Percentiles rank a stretch among this genome's conserved stretches.
These are phyloP conservation scores for Diadromus collaris DNA, from an alignment of 2,888 invertebrate genomes.

Conservation along the genomic window DNA sequence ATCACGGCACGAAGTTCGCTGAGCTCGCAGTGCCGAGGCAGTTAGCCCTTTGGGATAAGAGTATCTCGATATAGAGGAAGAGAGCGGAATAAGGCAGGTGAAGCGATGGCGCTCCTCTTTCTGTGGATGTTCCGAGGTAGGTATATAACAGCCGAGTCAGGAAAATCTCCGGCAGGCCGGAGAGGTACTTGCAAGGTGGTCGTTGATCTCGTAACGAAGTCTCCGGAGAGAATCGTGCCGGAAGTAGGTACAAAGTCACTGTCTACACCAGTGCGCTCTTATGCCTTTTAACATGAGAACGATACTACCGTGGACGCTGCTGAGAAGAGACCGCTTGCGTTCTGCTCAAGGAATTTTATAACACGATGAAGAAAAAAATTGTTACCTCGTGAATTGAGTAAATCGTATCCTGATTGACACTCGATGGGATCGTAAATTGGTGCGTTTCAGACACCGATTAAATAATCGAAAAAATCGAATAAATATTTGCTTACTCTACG, in stretches of 20 bases:
- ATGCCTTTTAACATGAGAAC: conserved; percentile 34
- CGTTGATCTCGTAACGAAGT: conserved; percentile 54
- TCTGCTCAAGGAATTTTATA: background rate
- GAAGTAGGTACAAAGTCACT: conserved; percentile 41
- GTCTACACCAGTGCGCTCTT: conserved; percentile 14
- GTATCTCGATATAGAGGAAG: conserved; percentile 6
- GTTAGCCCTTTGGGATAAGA: conserved; percentile 34
- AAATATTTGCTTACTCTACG: background rate
- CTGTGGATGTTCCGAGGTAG: conserved; percentile 12
- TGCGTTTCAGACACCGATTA: background rate
- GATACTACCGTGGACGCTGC: conserved; percentile 6
- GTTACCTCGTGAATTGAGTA: background rate
- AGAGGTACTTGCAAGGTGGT: conserved; percentile 38
- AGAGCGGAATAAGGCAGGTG: conserved; percentile 24
- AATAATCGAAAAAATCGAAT: background rate
- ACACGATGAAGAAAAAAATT: background rate
- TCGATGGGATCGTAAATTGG: background rate
- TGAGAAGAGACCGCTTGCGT: background rate
- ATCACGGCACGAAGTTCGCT: conserved; percentile 24
- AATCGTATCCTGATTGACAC: background rate
- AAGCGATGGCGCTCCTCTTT: conserved; percentile 1
- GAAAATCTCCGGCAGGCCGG: conserved; percentile 4
- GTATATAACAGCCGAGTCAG: conserved; percentile 21
- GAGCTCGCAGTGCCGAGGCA: conserved; percentile 10
- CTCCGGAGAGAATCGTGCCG: conserved; percentile 52